Conservation (phyloP, 2,888 invertebrate genomes). For the Agrotis ipsilon region DNA sequence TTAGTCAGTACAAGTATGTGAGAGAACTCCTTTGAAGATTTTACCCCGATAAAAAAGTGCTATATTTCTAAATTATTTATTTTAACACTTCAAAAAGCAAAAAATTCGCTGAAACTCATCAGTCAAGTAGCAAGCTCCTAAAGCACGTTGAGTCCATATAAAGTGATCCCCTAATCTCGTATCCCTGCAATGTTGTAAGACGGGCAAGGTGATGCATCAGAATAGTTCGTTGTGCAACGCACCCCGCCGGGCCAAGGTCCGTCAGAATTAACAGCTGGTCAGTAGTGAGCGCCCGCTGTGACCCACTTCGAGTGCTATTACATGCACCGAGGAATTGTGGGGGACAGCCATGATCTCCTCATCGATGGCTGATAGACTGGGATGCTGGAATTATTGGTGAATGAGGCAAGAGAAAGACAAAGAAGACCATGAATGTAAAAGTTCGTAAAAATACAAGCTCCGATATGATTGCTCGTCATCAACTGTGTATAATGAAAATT, state of each 20-base stretch:
- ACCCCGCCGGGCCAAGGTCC: conserved; percentile 77
- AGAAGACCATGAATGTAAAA: not conserved
- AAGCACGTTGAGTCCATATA: conserved; percentile 23
- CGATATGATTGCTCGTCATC: not conserved
- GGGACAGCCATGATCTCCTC: conserved; percentile 22
- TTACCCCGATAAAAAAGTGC: no score
- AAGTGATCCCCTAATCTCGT: conserved; percentile 31
- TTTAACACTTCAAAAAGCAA: not conserved
- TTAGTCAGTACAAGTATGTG: no score
- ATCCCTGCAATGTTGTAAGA: conserved; percentile 65
- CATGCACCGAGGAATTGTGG: conserved; percentile 22
- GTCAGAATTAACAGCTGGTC: conserved; percentile 71
- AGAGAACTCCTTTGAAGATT: no score
- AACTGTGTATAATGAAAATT: not conserved
- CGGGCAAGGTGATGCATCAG: conserved; percentile 79
- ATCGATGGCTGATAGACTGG: conserved; percentile 7
- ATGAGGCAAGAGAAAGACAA: not conserved
- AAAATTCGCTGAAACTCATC: not conserved
- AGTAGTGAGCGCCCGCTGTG: conserved; percentile 59
- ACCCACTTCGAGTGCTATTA: conserved; percentile 61
- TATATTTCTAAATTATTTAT: not conserved
- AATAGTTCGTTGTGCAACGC: conserved; percentile 82
- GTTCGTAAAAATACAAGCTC: no score
- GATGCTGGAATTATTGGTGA: not conserved
- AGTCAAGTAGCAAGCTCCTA: not conserved